Base-by-base conservation (phyloP, 1,140 invertebrate species). In the Oncopodura yosiiana region DNA sequence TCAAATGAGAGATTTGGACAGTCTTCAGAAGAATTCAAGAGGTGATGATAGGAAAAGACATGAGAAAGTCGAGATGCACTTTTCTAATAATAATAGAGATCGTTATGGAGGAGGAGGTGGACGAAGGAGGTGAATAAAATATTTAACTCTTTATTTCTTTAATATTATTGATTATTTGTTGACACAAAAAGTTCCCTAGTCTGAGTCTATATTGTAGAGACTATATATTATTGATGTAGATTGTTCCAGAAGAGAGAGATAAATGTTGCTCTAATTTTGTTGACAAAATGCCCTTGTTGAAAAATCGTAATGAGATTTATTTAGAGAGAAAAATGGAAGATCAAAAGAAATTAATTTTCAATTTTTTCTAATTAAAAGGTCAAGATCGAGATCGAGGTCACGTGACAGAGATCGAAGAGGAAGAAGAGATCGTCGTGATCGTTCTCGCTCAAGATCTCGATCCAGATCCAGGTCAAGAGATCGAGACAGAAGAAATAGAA, bases 341-440 rank as follows among this genome's bases (percentile, higher is more conserved):
- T 16, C 38, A 46, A 8, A 32, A 32, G 37, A 32, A n/a, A 24
- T 11, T 24, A 27, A 42, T 41, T 19, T 30, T 18, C n/a, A 42
- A 19, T 46, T 5, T 49, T 49, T 11, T 42, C 51, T 1, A 18
- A 51, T 56, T 36, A 56, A 53, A 3, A 29, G 53, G 23, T 60
- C 43, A 12, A 27, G 61, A 2, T 60, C 57, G 29, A 45, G 58
- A 41, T 63, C 61, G 11, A 27, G 56, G 21, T 62, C 61, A 37
- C 52, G 61, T 37, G 57, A 56, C n/a, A 42, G 55, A 37, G 19
- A 26, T 16, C 26, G 49, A 26, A 49, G 44, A 19, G 45, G 43
- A 36, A 8, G 34, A 4, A 4, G 27, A 32, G 27, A 30, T 4
- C 16, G 8, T 41, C 41, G 58, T 5, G 29, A 60, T 39, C 24